Percentiles rank a stretch among this genome's conserved stretches.
Evolutionary conservation across 2,888 invertebrate species (phyloP).

Genomic region (Blera fallax): DNA sequence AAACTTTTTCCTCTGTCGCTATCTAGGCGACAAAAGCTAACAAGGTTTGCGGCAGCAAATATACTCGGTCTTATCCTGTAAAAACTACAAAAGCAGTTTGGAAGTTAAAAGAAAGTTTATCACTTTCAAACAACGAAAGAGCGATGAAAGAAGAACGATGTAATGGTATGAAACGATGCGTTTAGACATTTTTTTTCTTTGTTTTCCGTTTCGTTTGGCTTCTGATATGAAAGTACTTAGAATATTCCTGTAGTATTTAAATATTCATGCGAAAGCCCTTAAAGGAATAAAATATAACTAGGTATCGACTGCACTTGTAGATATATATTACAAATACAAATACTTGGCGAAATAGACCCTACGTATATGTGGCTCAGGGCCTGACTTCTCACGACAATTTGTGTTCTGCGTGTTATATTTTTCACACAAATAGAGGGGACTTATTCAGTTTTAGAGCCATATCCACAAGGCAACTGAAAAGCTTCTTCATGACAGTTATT

Average conservation of each 20-base stretch:
- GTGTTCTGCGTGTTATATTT: too few relatives aligned
- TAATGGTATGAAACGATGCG: constrained; percentile 5
- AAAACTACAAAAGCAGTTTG: constrained; percentile 3
- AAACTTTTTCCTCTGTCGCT: neutral
- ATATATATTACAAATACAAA: too few relatives aligned
- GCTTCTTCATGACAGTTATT: too few relatives aligned
- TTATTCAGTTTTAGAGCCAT: too few relatives aligned
- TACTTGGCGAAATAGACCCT: too few relatives aligned
- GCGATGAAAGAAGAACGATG: neutral
- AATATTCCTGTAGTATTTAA: neutral
- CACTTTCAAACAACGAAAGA: constrained; percentile 2
- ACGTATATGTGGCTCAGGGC: too few relatives aligned
- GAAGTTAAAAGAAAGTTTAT: constrained; percentile 20
- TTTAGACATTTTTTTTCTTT: neutral
- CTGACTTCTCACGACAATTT: too few relatives aligned
- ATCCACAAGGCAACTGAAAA: too few relatives aligned
- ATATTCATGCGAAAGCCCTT: too few relatives aligned
- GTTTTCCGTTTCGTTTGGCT: neutral
- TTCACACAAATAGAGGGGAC: too few relatives aligned
- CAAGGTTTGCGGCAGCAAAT: constrained; percentile 7
- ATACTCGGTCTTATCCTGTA: neutral
- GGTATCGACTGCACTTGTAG: too few relatives aligned
- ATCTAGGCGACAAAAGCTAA: constrained; percentile 11
- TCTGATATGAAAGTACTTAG: neutral
- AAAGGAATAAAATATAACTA: too few relatives aligned